phyloP scores from a whole-genome alignment of 2,113 vertebrate genomes.

The Verasper variegatus region DNA sequence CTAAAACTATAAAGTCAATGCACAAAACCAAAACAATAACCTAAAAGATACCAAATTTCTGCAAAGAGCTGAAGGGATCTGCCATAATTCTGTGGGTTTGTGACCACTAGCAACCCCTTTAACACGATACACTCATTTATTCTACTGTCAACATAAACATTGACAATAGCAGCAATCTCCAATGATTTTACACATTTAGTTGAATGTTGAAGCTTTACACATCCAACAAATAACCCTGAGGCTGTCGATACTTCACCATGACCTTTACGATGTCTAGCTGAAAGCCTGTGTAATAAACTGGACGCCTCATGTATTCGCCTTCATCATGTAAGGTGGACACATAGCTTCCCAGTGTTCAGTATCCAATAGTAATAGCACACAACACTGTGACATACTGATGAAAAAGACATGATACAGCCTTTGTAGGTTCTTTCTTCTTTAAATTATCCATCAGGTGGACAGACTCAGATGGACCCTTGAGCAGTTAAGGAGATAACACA shows the following conservation, averaged over 20 bases:
- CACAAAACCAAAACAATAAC: too few relatives aligned
- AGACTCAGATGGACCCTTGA: slow-evolving; percentile 74
- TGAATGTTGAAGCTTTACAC: too few relatives aligned
- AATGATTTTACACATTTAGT: too few relatives aligned
- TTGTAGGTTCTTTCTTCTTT: slow-evolving; percentile 53
- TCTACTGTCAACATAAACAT: neutral
- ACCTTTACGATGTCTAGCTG: too few relatives aligned
- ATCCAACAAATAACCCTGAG: too few relatives aligned
- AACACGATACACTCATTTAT: neutral
- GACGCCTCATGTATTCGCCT: neutral
- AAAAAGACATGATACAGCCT: slow-evolving; percentile 32
- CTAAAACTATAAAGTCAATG: too few relatives aligned
- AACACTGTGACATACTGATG: slow-evolving; percentile 20
- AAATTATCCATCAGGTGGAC: slow-evolving; percentile 52
- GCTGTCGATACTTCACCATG: too few relatives aligned
- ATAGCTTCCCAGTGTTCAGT: neutral
- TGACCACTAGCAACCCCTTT: neutral
- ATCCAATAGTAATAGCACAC: too few relatives aligned
- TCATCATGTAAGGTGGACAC: neutral
- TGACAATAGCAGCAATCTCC: neutral
- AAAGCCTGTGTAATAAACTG: too few relatives aligned
- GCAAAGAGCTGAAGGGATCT: too few relatives aligned
- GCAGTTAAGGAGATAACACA: slow-evolving; percentile 81
- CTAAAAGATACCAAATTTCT: too few relatives aligned
- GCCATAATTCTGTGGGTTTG: slow-evolving; percentile 1